Base-by-base conservation (phyloP, 92 coral and sea anemone genomes). In the Parazoanthus swiftii region DNA sequence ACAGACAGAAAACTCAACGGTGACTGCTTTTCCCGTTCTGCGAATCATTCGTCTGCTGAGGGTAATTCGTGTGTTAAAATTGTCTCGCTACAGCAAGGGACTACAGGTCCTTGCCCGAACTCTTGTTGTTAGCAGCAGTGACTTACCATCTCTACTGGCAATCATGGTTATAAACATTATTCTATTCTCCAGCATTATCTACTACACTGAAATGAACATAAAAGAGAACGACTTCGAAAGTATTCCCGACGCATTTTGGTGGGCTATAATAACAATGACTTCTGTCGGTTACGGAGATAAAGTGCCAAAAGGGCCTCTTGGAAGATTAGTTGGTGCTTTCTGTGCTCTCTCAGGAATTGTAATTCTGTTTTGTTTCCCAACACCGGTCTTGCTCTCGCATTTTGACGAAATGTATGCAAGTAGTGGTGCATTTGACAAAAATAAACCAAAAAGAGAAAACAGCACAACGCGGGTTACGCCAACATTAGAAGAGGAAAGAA, bases 241-340 rank as follows among this genome's bases (percentile, higher is more conserved):
- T 68, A 96, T 96, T 78, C 99, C 99, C 51, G 98, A 96, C 81
- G 98, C 98, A 59, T 93, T 96, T 89, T 96, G 98, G 98, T 96
- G 96, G 93, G 88, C 95, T 33, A 92, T 96, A 13, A 90, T 96
- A 76, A 96, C 99, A 81, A 96, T 96, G 99, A 95, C 95, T 76
- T 93, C 98, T 11, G 98, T 96, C 18, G 98, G 98, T 82, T 96
- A 96, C 75, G 98, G 98, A 44, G 98, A 96, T 92, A 92, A 95
- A 82, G 97, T 94, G 23, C 98, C 98, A 85, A 96, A 96, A 85
- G 96, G 96, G 9, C 88, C 94, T 23, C 66, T 92, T 89, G 98
- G 98, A 15, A 96, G 86, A 70, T 63, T 96, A 16, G 91, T 95
- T 0, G 98, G 96, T 20, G 92, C 98, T 11, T 70, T 92, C 14